Base-by-base conservation (phyloP, 2,113 vertebrate species). In the Sporophila hypoxantha region DNA sequence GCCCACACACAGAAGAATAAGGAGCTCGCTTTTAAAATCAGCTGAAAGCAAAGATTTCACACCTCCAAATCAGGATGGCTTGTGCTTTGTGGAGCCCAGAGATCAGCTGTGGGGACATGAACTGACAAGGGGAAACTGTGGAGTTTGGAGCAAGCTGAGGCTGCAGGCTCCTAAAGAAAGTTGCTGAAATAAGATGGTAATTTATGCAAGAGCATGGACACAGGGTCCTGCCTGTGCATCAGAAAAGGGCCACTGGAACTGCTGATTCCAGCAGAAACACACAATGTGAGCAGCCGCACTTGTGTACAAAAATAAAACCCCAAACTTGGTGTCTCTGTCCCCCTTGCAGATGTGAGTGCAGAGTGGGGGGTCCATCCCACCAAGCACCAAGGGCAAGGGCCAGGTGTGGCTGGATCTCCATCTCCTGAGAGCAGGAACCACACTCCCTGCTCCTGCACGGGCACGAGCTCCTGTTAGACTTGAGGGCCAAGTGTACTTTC, bases 1-100 rank as follows among this genome's bases (percentile, higher is more conserved):
- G 74, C 60, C 82, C 34, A 85, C 42, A 36, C 18, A 0, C 30
- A 60, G 56, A 89, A 84, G 77, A 91, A 89, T 77, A 55, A 42
- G 55, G 57, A 81, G 65, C 66, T 64, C 3, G 9, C 89, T 89
- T 88, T 92, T 42, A 87, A 85, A 75, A 90, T 68, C 68, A 85
- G 20, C 4, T 94, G 85, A 94, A 94, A 93, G 87, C 85, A 70
- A 74, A 85, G 80, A 95, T 94, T 91, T 95, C 95, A 95, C 88
- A 94, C 94, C 82, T 76, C 60, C 67, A 76, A 86, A 91, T 89
- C 22, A 2, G 36, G 47, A 88, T 36, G 59, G 85, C 89, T 93
- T 89, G 80, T 81, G 89, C 89, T 92, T 95, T 95, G 85, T 94
- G 77, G 46, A 73, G 85, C 66, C 77, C 67, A 69, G 39, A 6